A percentile compares a stretch with the other conserved stretches of the same genome.
These are phyloP conservation scores for Scaptomyza graminum DNA, from an alignment of 1,140 invertebrate genomes.

Conservation along the genomic window DNA sequence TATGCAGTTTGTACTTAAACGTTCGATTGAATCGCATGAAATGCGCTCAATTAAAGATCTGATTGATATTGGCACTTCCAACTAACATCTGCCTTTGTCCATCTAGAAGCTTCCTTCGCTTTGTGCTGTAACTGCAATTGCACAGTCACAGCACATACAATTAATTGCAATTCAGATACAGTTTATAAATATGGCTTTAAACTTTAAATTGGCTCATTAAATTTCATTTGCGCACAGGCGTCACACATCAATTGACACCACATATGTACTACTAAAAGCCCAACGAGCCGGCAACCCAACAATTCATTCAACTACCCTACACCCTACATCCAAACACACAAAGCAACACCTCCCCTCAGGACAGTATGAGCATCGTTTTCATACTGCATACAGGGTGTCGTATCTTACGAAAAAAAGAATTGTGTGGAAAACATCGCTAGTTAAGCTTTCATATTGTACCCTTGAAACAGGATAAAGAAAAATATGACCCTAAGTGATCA, in stretches of 20 bases:
- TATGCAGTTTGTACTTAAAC: not conserved
- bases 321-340: not conserved
- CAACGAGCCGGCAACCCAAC: conserved; percentile 7
- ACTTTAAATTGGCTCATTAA: conserved; percentile 80
- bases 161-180: conserved; percentile 75
- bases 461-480: too few relatives aligned
- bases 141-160: conserved; percentile 39
- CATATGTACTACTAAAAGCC: conserved; percentile 30
- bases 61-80: not conserved
- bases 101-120: not conserved
- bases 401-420: too few relatives aligned
- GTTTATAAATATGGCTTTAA: conserved; percentile 74
- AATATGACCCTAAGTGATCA: too few relatives aligned
- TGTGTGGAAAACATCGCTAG: too few relatives aligned
- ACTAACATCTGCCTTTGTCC: conserved; percentile 2
- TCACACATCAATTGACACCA: conserved; percentile 74
- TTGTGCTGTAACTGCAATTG: conserved; percentile 22
- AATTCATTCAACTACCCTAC: conserved; percentile 1
- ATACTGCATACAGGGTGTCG: conserved; percentile 6
- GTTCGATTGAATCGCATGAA: conserved; percentile 1
- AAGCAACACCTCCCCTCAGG: not conserved
- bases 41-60: conserved; percentile 14
- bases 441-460: too few relatives aligned
- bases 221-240: conserved; percentile 72
- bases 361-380: not conserved